Evolutionary conservation across 2,888 invertebrate genomes (phyloP).

Genomic region (Ornithoptera alexandrae): DNA sequence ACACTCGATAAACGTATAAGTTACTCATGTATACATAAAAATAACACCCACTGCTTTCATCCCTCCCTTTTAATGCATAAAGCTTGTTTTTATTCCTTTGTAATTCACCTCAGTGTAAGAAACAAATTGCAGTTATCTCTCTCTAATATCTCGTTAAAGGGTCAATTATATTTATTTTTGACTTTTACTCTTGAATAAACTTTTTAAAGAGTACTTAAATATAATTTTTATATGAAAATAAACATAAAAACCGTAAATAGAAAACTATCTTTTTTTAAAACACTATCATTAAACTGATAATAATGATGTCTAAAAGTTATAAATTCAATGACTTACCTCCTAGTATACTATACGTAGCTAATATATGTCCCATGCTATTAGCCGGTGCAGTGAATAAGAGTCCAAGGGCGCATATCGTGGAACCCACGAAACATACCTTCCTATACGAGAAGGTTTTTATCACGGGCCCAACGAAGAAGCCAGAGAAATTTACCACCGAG

Average conservation of each 20-base stretch:
- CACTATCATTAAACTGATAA: no score
- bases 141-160: no score
- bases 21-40: neutral
- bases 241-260: no score
- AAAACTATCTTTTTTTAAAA: no score
- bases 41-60: neutral
- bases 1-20: neutral
- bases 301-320: neutral
- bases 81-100: neutral
- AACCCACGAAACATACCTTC: constrained; percentile 84
- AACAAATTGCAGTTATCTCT: no score
- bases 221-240: no score
- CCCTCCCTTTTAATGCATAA: neutral
- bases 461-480: constrained; percentile 87
- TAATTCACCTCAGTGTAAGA: neutral
- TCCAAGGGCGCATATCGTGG: constrained; percentile 83
- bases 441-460: constrained; percentile 87
- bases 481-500: constrained; percentile 88
- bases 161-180: no score
- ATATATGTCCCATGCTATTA: constrained; percentile 84
- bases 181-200: no score
- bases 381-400: constrained; percentile 85
- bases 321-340: constrained; percentile 79
- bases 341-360: constrained; percentile 86
- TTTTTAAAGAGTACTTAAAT: no score